Percentiles rank a stretch among this genome's conserved stretches.
phyloP scores from a whole-genome alignment of 2,113 vertebrate species.

The Nansenia antarctica region DNA sequence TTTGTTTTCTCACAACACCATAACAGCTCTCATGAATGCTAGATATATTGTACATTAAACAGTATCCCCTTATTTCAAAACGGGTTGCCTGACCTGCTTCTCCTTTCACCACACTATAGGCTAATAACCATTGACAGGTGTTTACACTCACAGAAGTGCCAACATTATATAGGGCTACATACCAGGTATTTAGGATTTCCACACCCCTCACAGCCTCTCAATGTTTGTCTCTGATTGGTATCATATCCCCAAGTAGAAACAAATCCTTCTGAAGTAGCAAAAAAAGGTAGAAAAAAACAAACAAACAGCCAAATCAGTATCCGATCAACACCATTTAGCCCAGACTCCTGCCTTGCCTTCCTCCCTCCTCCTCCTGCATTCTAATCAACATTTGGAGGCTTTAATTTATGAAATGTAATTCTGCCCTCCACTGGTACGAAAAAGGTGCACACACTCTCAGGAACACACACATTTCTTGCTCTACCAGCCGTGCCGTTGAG shows the following conservation, averaged over 20 bases:
- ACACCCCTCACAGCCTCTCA: background rate
- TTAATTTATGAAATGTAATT: slow-evolving; percentile 88
- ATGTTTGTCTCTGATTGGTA: background rate
- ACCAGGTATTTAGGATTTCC: too few relatives aligned
- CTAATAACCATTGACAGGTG: too few relatives aligned
- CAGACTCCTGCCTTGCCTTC: slow-evolving; percentile 22
- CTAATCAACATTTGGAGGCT: slow-evolving; percentile 66
- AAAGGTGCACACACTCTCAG: slow-evolving; percentile 59
- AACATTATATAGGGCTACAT: too few relatives aligned
- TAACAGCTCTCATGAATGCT: too few relatives aligned
- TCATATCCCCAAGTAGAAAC: background rate
- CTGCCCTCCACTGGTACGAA: slow-evolving; percentile 96
- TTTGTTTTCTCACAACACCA: too few relatives aligned
- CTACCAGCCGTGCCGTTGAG: slow-evolving; percentile 13
- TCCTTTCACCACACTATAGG: too few relatives aligned
- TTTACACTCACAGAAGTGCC: too few relatives aligned
- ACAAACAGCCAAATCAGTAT: slow-evolving; percentile 35
- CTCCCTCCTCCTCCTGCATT: slow-evolving; percentile 39
- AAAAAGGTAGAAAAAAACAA: background rate
- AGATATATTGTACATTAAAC: too few relatives aligned
- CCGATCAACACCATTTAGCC: slow-evolving; percentile 52
- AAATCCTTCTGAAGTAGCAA: background rate
- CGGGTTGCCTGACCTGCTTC: too few relatives aligned
- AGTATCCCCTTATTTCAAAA: too few relatives aligned
- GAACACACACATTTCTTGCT: slow-evolving; percentile 27